phyloP scores from a whole-genome alignment of 2,797 vertebrate species.

The Clamator glandarius region DNA sequence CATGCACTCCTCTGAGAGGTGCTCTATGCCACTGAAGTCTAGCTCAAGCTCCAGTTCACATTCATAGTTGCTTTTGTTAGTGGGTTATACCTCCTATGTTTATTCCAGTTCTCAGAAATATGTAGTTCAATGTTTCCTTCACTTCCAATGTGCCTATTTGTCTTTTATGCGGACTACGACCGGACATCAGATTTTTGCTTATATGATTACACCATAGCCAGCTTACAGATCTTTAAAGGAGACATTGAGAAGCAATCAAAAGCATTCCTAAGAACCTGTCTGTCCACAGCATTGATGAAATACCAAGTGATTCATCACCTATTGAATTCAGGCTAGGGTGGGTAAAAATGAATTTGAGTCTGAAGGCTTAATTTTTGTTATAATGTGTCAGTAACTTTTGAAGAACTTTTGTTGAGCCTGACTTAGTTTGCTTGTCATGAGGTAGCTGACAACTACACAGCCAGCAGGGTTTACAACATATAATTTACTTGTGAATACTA shows the following conservation, averaged over 20 bases:
- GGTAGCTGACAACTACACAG: neutral
- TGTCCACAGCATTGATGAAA: neutral
- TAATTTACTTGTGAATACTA: neutral
- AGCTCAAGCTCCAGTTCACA: neutral
- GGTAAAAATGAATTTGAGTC: neutral
- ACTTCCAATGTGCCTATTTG: neutral
- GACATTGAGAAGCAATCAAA: neutral
- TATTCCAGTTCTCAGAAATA: neutral
- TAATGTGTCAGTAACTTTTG: neutral
- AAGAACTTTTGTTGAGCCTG: neutral
- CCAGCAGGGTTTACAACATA: neutral
- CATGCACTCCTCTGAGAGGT: neutral
- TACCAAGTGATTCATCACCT: neutral
- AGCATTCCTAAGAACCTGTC: neutral
- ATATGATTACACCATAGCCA: neutral
- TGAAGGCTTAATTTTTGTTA: neutral
- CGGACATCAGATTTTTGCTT: neutral
- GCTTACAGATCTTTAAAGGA: neutral
- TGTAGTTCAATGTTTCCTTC: neutral
- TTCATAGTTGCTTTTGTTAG: neutral
- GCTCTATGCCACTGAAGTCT: neutral
- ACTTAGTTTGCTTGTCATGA: neutral
- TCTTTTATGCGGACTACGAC: neutral
- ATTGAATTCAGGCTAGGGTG: neutral
- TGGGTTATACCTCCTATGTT: neutral